Conservation (phyloP, 2,113 vertebrate species). For the Poeciliopsis retropinna region DNA sequence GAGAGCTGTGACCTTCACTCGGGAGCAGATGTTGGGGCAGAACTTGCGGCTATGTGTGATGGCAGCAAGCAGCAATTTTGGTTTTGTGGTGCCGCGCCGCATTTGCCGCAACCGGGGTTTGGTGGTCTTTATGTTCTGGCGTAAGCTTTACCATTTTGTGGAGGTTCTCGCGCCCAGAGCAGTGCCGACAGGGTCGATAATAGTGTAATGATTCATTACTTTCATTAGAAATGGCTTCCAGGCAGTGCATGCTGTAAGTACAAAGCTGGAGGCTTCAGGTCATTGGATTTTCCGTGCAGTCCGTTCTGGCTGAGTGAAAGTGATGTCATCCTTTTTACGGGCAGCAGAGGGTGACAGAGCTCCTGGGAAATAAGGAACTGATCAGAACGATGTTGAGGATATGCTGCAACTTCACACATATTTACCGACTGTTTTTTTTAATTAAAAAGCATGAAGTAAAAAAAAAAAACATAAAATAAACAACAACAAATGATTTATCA, state of each 20-base stretch:
- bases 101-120: not conserved
- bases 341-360: constrained; percentile 57
- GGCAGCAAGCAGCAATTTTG: not conserved
- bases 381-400: not conserved
- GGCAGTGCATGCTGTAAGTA: constrained; percentile 12
- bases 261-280: not conserved
- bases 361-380: not conserved
- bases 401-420: not conserved
- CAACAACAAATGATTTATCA: not conserved
- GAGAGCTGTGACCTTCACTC: not conserved
- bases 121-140: not conserved
- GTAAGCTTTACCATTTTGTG: not conserved
- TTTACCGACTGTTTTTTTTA: not conserved
- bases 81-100: not conserved
- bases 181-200: not conserved
- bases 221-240: constrained; percentile 2
- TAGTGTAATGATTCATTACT: not conserved
- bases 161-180: not conserved
- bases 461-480: not conserved
- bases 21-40: not conserved
- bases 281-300: constrained; percentile 12
- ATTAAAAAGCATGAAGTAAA: not conserved
- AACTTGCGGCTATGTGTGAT: not conserved
- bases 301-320: not conserved
- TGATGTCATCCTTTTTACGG: constrained; percentile 28